A percentile compares a stretch with the other conserved stretches of the same genome.
Evolutionary conservation across 2,888 invertebrate species (phyloP).

Genomic region (Amaurobius ferox): DNA sequence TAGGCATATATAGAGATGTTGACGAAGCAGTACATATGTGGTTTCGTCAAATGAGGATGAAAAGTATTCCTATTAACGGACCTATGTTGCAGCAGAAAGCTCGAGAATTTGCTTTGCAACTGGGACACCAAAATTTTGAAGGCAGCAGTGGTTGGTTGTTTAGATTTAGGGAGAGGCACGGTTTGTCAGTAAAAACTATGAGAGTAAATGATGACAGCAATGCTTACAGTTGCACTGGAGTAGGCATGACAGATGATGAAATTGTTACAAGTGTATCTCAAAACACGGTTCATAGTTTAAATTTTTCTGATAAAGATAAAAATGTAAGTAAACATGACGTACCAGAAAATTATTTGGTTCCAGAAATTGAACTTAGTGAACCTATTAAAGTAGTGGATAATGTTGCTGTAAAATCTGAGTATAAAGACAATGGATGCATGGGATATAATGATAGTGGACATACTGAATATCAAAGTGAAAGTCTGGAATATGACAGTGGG

Average conservation of each 20-base stretch:
- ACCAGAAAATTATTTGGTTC: conserved; percentile 10
- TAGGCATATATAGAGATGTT: conserved; percentile 20
- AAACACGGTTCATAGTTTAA: not conserved
- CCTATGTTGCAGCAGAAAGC: conserved; percentile 33
- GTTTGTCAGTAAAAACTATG: conserved; percentile 20
- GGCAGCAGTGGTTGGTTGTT: conserved; percentile 39
- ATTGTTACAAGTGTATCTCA: conserved; percentile 20
- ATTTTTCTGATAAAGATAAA: not conserved
- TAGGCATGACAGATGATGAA: conserved; percentile 37
- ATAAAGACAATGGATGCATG: no score
- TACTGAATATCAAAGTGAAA: no score
- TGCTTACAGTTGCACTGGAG: not conserved
- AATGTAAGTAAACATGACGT: not conserved
- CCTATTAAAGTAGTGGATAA: no score
- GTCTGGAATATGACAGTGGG: no score
- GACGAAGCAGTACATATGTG: conserved; percentile 35
- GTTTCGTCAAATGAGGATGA: conserved; percentile 19
- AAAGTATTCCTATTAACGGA: conserved; percentile 30
- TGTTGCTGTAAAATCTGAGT: no score
- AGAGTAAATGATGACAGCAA: not conserved
- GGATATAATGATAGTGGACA: no score
- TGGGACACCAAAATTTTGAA: conserved; percentile 29
- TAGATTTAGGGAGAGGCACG: conserved; percentile 29
- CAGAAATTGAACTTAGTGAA: conserved; percentile 3
- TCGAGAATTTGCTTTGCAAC: conserved; percentile 24